These are phyloP conservation scores for Heliothis peltigera DNA, from an alignment of 2,888 invertebrate genomes.

Conservation along the genomic window DNA sequence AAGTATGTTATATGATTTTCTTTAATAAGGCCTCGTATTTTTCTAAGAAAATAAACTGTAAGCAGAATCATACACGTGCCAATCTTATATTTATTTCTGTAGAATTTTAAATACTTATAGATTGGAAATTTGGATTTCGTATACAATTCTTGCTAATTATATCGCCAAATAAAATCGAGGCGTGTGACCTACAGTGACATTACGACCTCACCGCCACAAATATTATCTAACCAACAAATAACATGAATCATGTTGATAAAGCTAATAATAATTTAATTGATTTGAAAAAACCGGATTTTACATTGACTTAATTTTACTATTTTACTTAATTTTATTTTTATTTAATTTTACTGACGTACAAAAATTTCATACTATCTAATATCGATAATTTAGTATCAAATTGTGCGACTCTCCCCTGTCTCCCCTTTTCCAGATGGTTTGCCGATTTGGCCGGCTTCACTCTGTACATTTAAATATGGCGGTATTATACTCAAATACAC, in stretches of 20 bases:
- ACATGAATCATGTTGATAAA: constrained; percentile 45
- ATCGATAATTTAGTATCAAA: constrained; percentile 76
- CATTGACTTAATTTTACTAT: background rate
- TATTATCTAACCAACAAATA: constrained; percentile 46
- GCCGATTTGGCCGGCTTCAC: constrained; percentile 65
- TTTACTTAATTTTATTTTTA: too few species aligned
- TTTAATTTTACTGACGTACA: too few species aligned
- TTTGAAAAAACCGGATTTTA: constrained; percentile 23
- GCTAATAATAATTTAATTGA: constrained; percentile 41
- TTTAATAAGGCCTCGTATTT: background rate
- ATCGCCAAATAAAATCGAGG: constrained; percentile 12
- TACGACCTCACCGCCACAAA: constrained; percentile 42
- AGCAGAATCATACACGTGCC: too few species aligned
- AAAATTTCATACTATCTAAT: constrained; percentile 47
- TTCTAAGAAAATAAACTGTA: too few species aligned
- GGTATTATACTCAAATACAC: constrained; percentile 63
- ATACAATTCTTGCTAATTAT: background rate
- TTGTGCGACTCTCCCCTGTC: constrained; percentile 67
- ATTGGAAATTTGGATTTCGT: background rate
- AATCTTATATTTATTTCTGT: too few species aligned
- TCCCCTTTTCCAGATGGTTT: constrained; percentile 82
- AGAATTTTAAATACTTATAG: too few species aligned
- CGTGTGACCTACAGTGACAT: constrained; percentile 40
- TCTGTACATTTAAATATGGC: constrained; percentile 78
- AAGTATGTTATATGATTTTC: constrained; percentile 6